These are phyloP conservation scores for Synergus laeviventris DNA, from an alignment of 2,888 invertebrate species.

Conservation along the genomic window DNA sequence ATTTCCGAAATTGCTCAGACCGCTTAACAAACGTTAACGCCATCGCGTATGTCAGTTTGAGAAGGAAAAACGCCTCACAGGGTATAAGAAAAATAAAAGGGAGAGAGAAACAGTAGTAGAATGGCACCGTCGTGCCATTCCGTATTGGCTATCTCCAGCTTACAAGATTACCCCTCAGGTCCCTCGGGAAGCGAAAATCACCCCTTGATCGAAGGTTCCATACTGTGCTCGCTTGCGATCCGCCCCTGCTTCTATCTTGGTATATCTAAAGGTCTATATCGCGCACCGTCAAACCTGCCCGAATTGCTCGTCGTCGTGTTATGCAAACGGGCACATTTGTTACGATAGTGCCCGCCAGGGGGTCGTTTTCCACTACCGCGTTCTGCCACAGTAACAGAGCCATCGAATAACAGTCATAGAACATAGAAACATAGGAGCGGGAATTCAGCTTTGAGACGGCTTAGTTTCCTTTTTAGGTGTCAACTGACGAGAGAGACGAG, in stretches of 20 bases:
- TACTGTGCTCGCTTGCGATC: slow-evolving; percentile 45
- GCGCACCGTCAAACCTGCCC: slow-evolving; percentile 76
- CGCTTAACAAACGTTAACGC: slow-evolving; percentile 63
- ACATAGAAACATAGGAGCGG: not conserved
- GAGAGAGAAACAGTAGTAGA: slow-evolving; percentile 58
- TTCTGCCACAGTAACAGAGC: slow-evolving; percentile 53
- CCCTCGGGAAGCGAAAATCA: slow-evolving; percentile 52
- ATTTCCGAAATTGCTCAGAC: slow-evolving; percentile 50
- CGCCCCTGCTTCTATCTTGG: slow-evolving; percentile 51
- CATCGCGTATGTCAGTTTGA: slow-evolving; percentile 58
- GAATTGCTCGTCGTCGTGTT: slow-evolving; percentile 76
- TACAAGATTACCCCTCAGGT: slow-evolving; percentile 63
- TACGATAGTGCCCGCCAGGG: slow-evolving; percentile 74
- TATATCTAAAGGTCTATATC: slow-evolving; percentile 74
- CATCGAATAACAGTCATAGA: slow-evolving; percentile 49
- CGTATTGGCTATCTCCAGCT: slow-evolving; percentile 70
- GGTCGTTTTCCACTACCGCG: slow-evolving; percentile 68
- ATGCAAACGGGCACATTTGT: slow-evolving; percentile 76
- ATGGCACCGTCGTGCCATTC: slow-evolving; percentile 60
- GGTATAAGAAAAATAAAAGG: slow-evolving; percentile 47
- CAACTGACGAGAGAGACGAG: slow-evolving; percentile 18
- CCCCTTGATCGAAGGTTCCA: slow-evolving; percentile 48
- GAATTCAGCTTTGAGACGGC: slow-evolving; percentile 2
- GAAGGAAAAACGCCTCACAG: slow-evolving; percentile 47
- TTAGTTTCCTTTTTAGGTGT: slow-evolving; percentile 21